A percentile compares a stretch with the other conserved stretches of the same genome.
Conservation (phyloP, 2,888 invertebrate species). For the Hermaeophaga mercurialis region DNA sequence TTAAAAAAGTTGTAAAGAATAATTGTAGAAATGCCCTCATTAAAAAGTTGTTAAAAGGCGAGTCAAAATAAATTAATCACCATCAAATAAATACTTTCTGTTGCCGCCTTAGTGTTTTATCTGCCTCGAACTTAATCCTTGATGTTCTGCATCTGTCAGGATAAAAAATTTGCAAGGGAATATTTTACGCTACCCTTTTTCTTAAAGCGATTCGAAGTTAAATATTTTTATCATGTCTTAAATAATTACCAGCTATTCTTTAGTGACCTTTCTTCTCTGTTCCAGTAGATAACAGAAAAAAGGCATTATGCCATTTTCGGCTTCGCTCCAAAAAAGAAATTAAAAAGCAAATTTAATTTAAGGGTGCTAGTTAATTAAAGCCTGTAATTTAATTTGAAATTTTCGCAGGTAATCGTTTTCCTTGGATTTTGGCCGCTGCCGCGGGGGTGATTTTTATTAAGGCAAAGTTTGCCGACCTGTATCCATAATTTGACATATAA, state of each 20-base stretch:
- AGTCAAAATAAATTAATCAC: no score
- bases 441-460: constrained; percentile 12
- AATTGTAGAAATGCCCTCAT: no score
- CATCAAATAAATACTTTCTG: not conserved
- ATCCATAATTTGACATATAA: constrained; percentile 18
- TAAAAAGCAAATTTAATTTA: constrained; percentile 34
- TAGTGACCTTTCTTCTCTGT: constrained; percentile 19
- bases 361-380: constrained; percentile 29
- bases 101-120: not conserved
- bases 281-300: constrained; percentile 21
- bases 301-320: constrained; percentile 25
- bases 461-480: constrained; percentile 4
- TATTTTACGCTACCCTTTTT: constrained; percentile 14
- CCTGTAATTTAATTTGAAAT: constrained; percentile 32
- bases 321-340: constrained; percentile 21
- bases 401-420: constrained; percentile 32
- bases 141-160: constrained; percentile 9
- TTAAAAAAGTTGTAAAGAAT: no score
- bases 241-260: constrained; percentile 22
- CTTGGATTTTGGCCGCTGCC: constrained; percentile 12
- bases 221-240: constrained; percentile 25
- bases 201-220: constrained; percentile 15
- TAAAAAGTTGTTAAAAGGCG: no score
- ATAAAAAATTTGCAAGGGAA: constrained; percentile 11
- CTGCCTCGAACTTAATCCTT: constrained; percentile 2